Evolutionary conservation across 2,797 vertebrate species (phyloP).

Genomic region (Amblyraja radiata): DNA sequence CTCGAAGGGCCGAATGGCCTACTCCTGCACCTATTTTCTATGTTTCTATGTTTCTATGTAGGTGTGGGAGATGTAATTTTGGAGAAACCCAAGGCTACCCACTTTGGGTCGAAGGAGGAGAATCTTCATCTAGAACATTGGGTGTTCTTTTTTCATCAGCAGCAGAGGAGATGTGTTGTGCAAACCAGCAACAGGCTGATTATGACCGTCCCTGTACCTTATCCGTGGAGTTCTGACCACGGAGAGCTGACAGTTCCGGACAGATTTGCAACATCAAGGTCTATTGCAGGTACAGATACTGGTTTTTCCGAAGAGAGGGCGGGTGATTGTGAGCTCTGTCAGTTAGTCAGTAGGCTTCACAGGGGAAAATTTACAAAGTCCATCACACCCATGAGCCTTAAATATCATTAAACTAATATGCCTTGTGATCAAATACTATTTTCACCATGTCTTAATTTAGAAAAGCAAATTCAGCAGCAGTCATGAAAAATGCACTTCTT

Average conservation of each 20-base stretch:
- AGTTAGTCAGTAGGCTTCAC: background rate
- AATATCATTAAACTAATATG: background rate
- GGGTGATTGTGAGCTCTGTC: background rate
- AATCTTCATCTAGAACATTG: background rate
- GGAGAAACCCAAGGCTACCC: background rate
- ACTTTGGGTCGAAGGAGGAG: background rate
- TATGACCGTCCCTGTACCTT: background rate
- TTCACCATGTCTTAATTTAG: background rate
- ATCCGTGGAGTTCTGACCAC: background rate
- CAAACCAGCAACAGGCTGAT: background rate
- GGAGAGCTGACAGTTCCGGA: too few species aligned
- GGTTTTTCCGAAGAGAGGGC: background rate
- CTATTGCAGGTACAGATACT: background rate
- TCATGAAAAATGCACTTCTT: background rate
- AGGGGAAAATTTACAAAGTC: background rate
- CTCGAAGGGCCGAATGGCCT: too few species aligned
- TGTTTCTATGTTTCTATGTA: too few species aligned
- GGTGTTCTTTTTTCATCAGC: background rate
- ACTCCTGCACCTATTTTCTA: too few species aligned
- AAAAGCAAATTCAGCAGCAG: background rate
- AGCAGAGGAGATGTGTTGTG: background rate
- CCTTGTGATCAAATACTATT: background rate
- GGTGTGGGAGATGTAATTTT: too few species aligned
- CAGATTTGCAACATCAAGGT: background rate
- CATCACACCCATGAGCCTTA: background rate